phyloP scores from a whole-genome alignment of 2,113 vertebrate species.

The Istiophorus platypterus region DNA sequence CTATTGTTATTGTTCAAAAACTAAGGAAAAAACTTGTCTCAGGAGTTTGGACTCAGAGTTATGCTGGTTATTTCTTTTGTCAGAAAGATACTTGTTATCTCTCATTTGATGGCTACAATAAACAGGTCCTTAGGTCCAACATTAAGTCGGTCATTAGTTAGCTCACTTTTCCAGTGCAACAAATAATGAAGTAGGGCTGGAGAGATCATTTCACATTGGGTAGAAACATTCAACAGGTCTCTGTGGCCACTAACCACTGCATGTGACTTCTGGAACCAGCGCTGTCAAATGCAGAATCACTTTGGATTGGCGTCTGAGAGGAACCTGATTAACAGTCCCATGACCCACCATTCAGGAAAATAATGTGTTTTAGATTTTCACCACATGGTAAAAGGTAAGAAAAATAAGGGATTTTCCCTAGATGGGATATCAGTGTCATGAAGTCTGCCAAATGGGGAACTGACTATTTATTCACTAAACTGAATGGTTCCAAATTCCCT shows the following conservation, averaged over 20 bases:
- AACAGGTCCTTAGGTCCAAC: not conserved
- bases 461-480: slow-evolving; percentile 6
- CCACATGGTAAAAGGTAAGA: not conserved
- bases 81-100: not conserved
- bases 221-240: slow-evolving; percentile 53
- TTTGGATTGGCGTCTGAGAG: slow-evolving; percentile 16
- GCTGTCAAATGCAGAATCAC: not conserved
- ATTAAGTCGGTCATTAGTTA: not conserved
- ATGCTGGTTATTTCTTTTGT: not conserved
- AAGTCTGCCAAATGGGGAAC: slow-evolving; percentile 11
- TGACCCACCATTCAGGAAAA: slow-evolving; percentile 19
- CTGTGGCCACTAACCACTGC: slow-evolving; percentile 29
- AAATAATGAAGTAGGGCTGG: not conserved
- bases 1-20: not conserved
- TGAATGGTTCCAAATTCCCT: not conserved
- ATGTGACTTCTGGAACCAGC: slow-evolving; percentile 44
- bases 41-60: not conserved
- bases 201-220: slow-evolving; percentile 36
- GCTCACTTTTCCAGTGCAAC: not conserved
- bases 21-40: not conserved
- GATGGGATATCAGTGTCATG: slow-evolving; percentile 2
- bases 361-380: not conserved
- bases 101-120: not conserved
- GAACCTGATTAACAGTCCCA: slow-evolving; percentile 26
- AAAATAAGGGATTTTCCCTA: slow-evolving; percentile 28